Base-by-base conservation (phyloP, 2,888 invertebrate species). In the Barypeithes pellucidus region DNA sequence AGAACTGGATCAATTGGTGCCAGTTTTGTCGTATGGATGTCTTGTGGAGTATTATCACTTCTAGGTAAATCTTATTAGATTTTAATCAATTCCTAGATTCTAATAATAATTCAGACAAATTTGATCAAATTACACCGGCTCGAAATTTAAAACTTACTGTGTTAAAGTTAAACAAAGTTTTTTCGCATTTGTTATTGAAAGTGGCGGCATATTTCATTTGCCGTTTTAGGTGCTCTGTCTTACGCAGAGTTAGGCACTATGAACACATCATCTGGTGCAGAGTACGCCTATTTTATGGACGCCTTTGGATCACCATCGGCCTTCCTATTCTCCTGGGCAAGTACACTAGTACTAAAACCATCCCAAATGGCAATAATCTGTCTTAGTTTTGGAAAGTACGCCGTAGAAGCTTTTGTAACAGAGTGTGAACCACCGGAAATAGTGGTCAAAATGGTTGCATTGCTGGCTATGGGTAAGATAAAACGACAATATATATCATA, bases 261-360 rank as follows among this genome's bases (percentile, higher is more conserved):
- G 94, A 96, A 97, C 87, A 95, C 96, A 82, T 95, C 95, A 81
- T 96, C 96, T 77, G 97, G 97, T 78, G 97, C 96, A 77, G 97
- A 97, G 87, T 97, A 97, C 89, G 96, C 96, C 79, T 97, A 97
- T 87, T 96, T 96, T 87, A 95, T 96, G 94, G 96, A 96, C 86
- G 96, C 96, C 72, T 96, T 96, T 86, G 97, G 97, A 78, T 93
- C 95, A 81, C 91, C 95, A 75, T 95, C 96, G 77, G 96, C 96
- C 80, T 97, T 96, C 87, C 89, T 97, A 78, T 96, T 96, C 88
- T 95, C 95, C 84, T 96, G 96, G 96, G 95, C 95, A 85, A 96
- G 95, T 83, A 96, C 96, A 75, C 89, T 96, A 87, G 94, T 97
- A 81, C 89, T 96, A 83, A 97, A 96, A 87, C 96, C 97, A 77